Evolutionary conservation across 2,888 invertebrate species (phyloP), one percentile per base, ranked within the genome.

Genomic region (Arctia plantaginis): DNA sequence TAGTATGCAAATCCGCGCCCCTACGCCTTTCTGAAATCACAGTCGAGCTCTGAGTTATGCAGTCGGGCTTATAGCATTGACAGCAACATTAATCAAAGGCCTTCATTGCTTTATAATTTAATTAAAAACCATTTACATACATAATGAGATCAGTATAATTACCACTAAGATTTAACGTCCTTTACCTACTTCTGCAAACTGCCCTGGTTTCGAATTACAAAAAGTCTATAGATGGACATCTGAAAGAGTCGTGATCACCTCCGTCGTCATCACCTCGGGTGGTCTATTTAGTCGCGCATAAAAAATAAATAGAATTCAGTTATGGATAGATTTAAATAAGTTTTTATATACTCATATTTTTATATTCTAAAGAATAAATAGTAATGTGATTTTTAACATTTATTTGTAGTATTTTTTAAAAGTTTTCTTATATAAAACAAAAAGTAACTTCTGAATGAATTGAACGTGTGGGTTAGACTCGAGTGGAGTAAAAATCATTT

Each of bases 201-300:
- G 47, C 41, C 62, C 62, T 30, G 41, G 68, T 41, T 30, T 71
- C 30, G 30, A 27, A 23, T 33, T 68, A 71, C 30, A 75, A 71
- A 72, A 75, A 72, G n/a, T 18, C 33, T 47, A 15, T 8, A 51
- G 23, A 67, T n/a, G n/a, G 8, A 18, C 30, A 33, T 62, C 41
- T 64, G 4, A 44, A 66, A 65, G 75, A 76, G 76, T 82, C 80
- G 80, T 78, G 47, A 74, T 67, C 64, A 62, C 62, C 18, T 18
- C 30, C 30, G 30, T 18, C 30, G 62, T 30, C 30, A 35, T 73
- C 83, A 75, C 84, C 73, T 75, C 78, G 77, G 83, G 84, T 78
- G 83, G 83, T 79, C 84, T 65, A 77, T 27, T 69, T 75, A 77
- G 67, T 62, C 27, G 27, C 18, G 7, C 2, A 62, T 30, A 18